Percentiles rank a stretch among this genome's conserved stretches.
Evolutionary conservation across 1,140 invertebrate genomes (phyloP).

Genomic region (Anastrepha ludens): DNA sequence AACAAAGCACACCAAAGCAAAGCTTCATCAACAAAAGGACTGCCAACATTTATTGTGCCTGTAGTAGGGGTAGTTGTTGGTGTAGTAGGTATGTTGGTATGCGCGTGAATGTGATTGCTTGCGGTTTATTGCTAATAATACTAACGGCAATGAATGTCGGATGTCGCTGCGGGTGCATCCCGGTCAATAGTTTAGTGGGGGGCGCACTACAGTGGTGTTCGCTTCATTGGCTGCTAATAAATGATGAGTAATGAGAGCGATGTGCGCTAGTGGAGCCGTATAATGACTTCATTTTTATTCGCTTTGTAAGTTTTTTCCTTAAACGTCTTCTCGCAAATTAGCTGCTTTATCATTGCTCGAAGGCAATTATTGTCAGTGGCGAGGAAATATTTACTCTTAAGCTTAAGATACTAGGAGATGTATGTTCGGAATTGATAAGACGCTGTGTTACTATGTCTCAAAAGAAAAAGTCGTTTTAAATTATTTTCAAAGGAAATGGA

Average conservation of each 20-base stretch:
- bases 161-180: neutral
- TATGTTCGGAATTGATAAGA: too few species aligned
- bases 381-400: neutral
- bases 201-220: neutral
- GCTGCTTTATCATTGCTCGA: neutral
- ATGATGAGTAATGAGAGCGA: conserved; percentile 9
- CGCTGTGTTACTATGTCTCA: too few species aligned
- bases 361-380: neutral
- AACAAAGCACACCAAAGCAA: conserved; percentile 18
- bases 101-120: neutral
- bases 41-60: conserved; percentile 24
- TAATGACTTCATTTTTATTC: neutral
- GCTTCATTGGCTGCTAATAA: conserved; percentile 43
- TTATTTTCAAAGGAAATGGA: too few species aligned
- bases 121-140: conserved; percentile 32
- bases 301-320: neutral
- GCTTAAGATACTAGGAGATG: neutral
- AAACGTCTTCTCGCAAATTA: neutral
- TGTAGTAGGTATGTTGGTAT: neutral
- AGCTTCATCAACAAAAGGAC: neutral
- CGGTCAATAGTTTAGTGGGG: conserved; percentile 13
- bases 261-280: neutral
- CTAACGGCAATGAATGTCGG: neutral
- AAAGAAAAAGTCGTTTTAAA: too few species aligned
- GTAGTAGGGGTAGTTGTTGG: neutral